Evolutionary conservation across 2,888 invertebrate species (phyloP), one percentile per base, ranked within the genome.

Genomic region (Acanthopleura granulata): DNA sequence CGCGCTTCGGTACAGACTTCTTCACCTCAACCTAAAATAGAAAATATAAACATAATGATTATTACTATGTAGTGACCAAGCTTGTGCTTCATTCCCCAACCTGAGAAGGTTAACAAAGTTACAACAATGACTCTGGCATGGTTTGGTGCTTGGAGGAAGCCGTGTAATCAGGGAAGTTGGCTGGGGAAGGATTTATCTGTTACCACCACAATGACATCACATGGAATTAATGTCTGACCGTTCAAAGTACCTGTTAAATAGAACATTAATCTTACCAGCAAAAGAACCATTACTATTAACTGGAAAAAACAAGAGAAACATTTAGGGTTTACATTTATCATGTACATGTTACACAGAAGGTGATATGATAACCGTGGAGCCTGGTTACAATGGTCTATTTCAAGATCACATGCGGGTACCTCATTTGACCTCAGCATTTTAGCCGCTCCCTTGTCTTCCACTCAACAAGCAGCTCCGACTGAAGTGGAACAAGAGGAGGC

Each of bases 1-100:
- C 93, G n/a, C 77, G 77, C 71, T 40, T 81, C 11, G 97, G 97
- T 74, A 97, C 97, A 71, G 97, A 97, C 89, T 96, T 95, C 92
- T 97, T 97, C 61, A 98, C 97, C 91, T 98, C 97, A 76, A 89
- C 85, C 89, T 89, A 79, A 18, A 81, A 69, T 50, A 29, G 27
- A 40, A 40, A 40, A 40, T 9, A 40, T 40, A 9, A 40, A 40
- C 40, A 40, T 40, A 3, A 6, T 40, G 40, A 40, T 40, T 40
- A 40, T 9, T 40, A 40, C 3, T 9, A 40, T 40, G 40, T 40
- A 40, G 9, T 40, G 40, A 40, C 40, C 40, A 40, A 40, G 40
- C 40, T 9, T 40, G 40, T 40, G 9, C 40, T 40, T n/a, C 57
- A 57, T n/a, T 22, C 57, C 66, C 66, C 22, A 66, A 66, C 66